A percentile compares a stretch with the other conserved stretches of the same genome.
phyloP scores from a whole-genome alignment of 2,888 invertebrate genomes.

The Parapristionchus giblindavisi region DNA sequence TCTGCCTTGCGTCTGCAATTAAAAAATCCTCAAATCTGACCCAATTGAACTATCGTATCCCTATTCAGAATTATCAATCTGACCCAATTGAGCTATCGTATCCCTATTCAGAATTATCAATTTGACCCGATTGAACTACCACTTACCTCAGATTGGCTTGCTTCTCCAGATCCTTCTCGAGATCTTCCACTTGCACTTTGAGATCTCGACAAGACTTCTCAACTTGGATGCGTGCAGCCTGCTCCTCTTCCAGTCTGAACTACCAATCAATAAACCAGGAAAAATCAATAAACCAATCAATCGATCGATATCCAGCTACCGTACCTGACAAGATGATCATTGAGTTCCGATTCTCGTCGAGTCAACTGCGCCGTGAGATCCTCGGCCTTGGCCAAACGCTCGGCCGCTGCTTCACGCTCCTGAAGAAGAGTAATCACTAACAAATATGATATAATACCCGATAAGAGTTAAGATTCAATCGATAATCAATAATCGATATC shows the following conservation, averaged over 20 bases:
- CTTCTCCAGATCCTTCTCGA: slow-evolving; percentile 94
- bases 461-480: too few relatives aligned
- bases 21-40: neutral
- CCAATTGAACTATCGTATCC: neutral
- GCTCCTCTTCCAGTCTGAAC: slow-evolving; percentile 37
- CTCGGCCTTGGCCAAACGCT: slow-evolving; percentile 84
- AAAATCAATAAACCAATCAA: neutral
- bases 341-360: slow-evolving; percentile 90
- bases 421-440: too few relatives aligned
- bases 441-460: too few relatives aligned
- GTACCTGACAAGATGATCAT: slow-evolving; percentile 27
- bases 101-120: neutral
- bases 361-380: slow-evolving; percentile 86
- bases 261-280: neutral
- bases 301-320: neutral
- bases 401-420: slow-evolving; percentile 89
- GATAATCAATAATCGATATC: slow-evolving; percentile 72
- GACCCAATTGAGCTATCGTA: neutral
- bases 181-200: slow-evolving; percentile 88
- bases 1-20: slow-evolving; percentile 81
- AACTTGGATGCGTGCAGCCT: slow-evolving; percentile 78
- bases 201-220: slow-evolving; percentile 88
- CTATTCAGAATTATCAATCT: neutral
- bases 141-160: slow-evolving; percentile 80
- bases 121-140: neutral